Evolutionary conservation across 2,113 vertebrate genomes (phyloP), one percentile per base, ranked within the genome.

Genomic region (Antechinus stuartii): DNA sequence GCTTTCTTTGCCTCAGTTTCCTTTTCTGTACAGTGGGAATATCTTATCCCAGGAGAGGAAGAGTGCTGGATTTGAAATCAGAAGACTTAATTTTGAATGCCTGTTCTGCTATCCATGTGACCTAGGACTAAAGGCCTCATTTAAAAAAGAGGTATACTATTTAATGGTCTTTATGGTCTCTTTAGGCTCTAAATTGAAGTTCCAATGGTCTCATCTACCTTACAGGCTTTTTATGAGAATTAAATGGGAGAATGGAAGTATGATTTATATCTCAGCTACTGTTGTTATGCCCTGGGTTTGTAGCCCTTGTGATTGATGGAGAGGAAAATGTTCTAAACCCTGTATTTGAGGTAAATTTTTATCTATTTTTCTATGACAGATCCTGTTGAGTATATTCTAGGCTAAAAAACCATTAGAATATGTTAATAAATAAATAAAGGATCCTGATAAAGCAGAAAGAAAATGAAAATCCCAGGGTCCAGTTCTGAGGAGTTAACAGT

Each of bases 241-340:
- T 84, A 84, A 42, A 8, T 22, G 61, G 61, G 61, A 68, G 30
- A 68, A 68, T 68, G 61, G 57, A 61, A 76, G 35, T n/a, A 68
- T 4, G 14, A 5, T 16, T n/a, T n/a, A n/a, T n/a, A n/a, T 76
- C 35, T 76, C 61, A 5, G 16, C 30, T 22, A n/a, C 16, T n/a
- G 5, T 76, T 76, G 16, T 68, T 35, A 35, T 76, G 16, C 1
- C 35, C 35, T n/a, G 61, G 35, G 61, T 76, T 76, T n/a, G 35
- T 76, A 76, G 61, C 14, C 16, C 35, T 76, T 12, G 35, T 19
- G 35, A n/a, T 30, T 68, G 91, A 50, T 76, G 26, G 42, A 16
- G 68, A 93, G n/a, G 25, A 92, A 93, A 89, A 90, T 95, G 16
- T 12, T 49, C 93, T 96, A 9, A 96, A 23, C 30, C 54, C 35